Conservation (phyloP, 2,888 invertebrate species). For the Hoplodrina blanda region DNA sequence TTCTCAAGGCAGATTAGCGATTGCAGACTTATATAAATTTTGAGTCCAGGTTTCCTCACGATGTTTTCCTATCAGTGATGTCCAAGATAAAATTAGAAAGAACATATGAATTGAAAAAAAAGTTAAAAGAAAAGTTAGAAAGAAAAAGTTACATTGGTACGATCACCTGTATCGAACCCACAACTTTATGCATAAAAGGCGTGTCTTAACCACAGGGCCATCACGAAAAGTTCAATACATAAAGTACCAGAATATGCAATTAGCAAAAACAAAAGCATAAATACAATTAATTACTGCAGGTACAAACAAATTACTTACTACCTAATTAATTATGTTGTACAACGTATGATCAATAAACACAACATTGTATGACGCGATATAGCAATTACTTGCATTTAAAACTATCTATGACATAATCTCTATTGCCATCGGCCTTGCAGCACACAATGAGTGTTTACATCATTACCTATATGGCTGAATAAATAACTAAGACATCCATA, state of each 20-base stretch:
- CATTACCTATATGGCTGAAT: constrained; percentile 65
- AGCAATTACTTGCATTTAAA: constrained; percentile 67
- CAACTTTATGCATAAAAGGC: no score
- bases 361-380: constrained; percentile 46
- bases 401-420: constrained; percentile 77
- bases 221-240: no score
- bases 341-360: constrained; percentile 55
- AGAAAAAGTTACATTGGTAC: no score
- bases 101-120: no score
- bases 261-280: constrained; percentile 7
- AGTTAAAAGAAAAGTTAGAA: no score
- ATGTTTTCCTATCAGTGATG: no score
- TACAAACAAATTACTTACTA: constrained; percentile 9
- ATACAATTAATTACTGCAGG: constrained; percentile 3
- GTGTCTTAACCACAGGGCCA: no score
- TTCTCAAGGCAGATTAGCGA: no score
- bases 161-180: no score
- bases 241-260: neutral
- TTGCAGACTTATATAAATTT: no score
- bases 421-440: constrained; percentile 72
- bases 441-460: constrained; percentile 76
- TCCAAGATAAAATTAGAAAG: no score
- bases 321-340: constrained; percentile 42
- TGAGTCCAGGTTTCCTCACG: no score
- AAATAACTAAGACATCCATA: constrained; percentile 42